Conservation (phyloP, 2,113 vertebrate species). For the Epinephelus cyanopodus region DNA sequence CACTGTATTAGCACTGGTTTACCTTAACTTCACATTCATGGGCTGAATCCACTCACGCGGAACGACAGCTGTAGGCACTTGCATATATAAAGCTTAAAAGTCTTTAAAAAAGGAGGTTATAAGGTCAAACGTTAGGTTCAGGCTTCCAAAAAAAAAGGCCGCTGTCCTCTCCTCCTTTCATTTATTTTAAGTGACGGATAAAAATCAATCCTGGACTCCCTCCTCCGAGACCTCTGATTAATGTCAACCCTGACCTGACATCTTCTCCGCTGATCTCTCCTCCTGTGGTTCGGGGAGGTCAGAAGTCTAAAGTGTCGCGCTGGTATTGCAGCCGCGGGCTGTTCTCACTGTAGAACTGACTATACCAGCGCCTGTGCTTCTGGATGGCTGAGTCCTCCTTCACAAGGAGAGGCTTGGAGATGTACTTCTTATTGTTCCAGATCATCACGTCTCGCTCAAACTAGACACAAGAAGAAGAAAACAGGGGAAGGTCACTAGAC, state of each 20-base stretch:
- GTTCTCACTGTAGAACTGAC: conserved; percentile 88
- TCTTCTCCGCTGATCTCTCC: conserved; percentile 11
- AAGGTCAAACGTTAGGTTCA: neutral
- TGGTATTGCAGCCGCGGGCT: conserved; percentile 76
- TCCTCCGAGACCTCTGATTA: conserved; percentile 11
- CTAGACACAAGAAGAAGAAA: conserved; percentile 61
- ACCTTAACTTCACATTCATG: neutral
- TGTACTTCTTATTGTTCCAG: conserved; percentile 91
- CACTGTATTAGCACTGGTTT: too few relatives aligned
- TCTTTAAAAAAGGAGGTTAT: neutral
- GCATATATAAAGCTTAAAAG: neutral
- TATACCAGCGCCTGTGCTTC: conserved; percentile 88
- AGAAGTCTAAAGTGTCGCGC: conserved; percentile 83
- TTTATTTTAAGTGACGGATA: neutral
- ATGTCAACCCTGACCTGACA: conserved; percentile 26
- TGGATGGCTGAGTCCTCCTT: conserved; percentile 87
- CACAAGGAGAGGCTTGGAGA: conserved; percentile 86
- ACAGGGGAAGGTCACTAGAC: neutral
- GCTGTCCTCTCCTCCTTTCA: neutral
- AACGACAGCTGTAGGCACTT: conserved; percentile 26
- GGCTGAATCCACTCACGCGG: neutral
- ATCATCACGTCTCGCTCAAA: conserved; percentile 89
- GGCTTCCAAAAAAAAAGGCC: neutral
- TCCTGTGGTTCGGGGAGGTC: conserved; percentile 57
- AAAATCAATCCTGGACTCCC: neutral